A percentile compares a stretch with the other conserved stretches of the same genome.
phyloP scores from a whole-genome alignment of 64 coral and sea anemone species.

The Platygyra sinensis region DNA sequence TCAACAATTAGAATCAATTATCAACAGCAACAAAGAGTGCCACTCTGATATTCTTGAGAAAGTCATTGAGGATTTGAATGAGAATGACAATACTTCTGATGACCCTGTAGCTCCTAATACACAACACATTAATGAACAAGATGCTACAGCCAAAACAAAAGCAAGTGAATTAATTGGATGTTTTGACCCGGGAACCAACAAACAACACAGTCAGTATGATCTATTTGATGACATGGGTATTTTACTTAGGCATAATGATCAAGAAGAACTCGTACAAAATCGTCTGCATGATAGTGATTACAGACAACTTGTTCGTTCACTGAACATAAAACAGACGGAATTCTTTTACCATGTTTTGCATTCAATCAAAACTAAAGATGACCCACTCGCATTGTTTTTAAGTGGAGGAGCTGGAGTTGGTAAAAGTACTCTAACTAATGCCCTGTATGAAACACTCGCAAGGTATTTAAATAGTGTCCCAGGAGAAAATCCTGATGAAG shows the following conservation, averaged over 20 bases:
- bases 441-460: background rate
- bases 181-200: constrained; percentile 22
- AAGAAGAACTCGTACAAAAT: constrained; percentile 40
- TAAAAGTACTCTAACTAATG: constrained; percentile 26
- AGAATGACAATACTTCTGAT: no score
- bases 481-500: constrained; percentile 25
- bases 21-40: constrained; percentile 17
- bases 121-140: no score
- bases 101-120: no score
- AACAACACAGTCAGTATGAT: constrained; percentile 38
- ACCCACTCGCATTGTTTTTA: background rate
- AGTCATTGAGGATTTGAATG: no score
- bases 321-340: constrained; percentile 10
- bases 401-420: constrained; percentile 39
- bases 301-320: background rate
- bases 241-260: background rate
- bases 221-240: constrained; percentile 19
- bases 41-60: constrained; percentile 49
- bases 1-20: constrained; percentile 33
- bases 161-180: constrained; percentile 9
- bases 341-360: constrained; percentile 15
- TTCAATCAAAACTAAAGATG: background rate
- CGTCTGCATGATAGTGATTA: constrained; percentile 19
- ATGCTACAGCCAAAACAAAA: no score
- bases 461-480: constrained; percentile 18